Evolutionary conservation across 2,113 vertebrate genomes (phyloP).

Genomic region (Nannospalax galili): DNA sequence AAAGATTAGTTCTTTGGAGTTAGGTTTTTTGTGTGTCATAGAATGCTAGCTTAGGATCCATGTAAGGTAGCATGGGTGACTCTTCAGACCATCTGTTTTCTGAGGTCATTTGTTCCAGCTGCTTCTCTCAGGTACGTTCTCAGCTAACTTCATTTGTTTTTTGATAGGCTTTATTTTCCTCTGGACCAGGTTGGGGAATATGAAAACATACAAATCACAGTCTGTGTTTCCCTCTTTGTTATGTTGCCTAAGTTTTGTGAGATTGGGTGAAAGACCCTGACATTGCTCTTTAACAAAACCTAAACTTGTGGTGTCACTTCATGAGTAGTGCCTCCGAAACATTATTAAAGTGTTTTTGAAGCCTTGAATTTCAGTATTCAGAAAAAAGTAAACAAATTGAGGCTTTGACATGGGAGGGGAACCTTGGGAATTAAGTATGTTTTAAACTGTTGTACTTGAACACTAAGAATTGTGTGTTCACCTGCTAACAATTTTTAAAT

Average conservation of each 20-base stretch:
- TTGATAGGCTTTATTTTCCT: conserved; percentile 44
- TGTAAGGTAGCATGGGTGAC: background rate
- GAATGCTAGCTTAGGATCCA: background rate
- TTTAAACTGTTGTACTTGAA: no score
- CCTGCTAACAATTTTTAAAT: conserved; percentile 10
- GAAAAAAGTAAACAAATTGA: conserved; percentile 45
- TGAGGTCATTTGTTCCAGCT: background rate
- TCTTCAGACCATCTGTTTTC: background rate
- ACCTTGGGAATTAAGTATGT: conserved; percentile 4
- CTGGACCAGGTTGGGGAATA: background rate
- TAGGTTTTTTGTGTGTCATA: conserved; percentile 28
- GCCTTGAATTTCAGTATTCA: conserved; percentile 56
- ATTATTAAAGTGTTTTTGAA: background rate
- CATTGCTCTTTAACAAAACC: no score
- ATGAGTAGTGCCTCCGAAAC: conserved; percentile 23
- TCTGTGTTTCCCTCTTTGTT: background rate
- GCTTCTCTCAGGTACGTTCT: background rate
- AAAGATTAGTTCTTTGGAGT: conserved; percentile 43
- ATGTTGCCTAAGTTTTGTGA: background rate
- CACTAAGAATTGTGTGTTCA: background rate
- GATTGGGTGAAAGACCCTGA: background rate
- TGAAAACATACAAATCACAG: background rate
- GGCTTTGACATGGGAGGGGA: background rate
- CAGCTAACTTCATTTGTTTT: background rate
- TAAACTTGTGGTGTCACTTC: background rate